Evolutionary conservation across 1,140 invertebrate genomes (phyloP).

Genomic region (Bilobella aurantiaca): DNA sequence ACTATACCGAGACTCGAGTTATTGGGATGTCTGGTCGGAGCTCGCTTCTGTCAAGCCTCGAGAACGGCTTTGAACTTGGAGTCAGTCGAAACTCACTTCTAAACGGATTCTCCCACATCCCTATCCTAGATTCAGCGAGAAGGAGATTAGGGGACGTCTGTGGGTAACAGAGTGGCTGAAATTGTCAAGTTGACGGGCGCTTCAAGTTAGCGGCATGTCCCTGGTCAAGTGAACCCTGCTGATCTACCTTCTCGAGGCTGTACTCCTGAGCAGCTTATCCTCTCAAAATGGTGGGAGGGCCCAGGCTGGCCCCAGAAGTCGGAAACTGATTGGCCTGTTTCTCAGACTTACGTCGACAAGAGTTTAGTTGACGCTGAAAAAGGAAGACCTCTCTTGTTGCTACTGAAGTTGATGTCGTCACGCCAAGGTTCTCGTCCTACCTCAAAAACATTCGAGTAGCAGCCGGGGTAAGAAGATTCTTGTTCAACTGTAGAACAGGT

Average conservation of each 20-base stretch:
- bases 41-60: conserved; percentile 9
- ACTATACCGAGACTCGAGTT: conserved; percentile 17
- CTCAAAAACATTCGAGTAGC: neutral
- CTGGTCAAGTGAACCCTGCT: conserved; percentile 25
- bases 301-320: neutral
- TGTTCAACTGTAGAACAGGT: neutral
- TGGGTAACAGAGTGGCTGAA: conserved; percentile 26
- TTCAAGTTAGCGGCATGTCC: conserved; percentile 19
- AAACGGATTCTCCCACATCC: conserved; percentile 37
- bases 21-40: conserved; percentile 18
- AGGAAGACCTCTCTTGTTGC: neutral
- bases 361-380: neutral
- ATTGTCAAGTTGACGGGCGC: conserved; percentile 19
- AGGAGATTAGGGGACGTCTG: conserved; percentile 30
- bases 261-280: neutral
- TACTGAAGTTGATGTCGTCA: neutral
- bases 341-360: neutral
- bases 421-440: neutral
- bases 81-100: conserved; percentile 8
- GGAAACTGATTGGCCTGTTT: neutral
- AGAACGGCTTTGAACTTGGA: neutral
- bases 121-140: conserved; percentile 35
- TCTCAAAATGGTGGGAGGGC: neutral
- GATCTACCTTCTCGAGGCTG: conserved; percentile 26
- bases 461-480: neutral